These are phyloP conservation scores for Procavia capensis DNA, from an alignment of 2,113 vertebrate species.

Conservation along the genomic window DNA sequence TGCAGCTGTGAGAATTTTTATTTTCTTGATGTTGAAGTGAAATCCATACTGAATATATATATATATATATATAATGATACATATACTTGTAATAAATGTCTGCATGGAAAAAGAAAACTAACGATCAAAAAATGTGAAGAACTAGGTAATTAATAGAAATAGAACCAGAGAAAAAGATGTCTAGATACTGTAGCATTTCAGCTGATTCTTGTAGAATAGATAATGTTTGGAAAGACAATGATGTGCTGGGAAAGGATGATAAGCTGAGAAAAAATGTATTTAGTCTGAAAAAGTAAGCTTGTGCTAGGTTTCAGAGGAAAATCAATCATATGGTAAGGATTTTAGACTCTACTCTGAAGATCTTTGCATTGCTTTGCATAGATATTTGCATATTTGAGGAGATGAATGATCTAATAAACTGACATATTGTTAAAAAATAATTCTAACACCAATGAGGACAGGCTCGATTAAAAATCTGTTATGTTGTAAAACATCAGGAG, in stretches of 20 bases:
- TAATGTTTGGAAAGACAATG: background rate
- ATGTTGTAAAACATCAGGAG: background rate
- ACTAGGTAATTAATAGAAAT: background rate
- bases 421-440: background rate
- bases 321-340: background rate
- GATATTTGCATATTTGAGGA: background rate
- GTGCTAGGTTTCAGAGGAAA: background rate
- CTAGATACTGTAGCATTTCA: background rate
- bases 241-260: background rate
- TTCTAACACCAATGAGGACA: background rate
- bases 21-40: no score
- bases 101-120: background rate
- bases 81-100: slow-evolving; percentile 22
- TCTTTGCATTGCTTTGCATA: background rate
- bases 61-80: background rate
- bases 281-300: background rate
- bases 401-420: background rate
- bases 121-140: background rate
- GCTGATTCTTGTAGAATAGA: background rate
- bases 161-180: background rate
- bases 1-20: no score
- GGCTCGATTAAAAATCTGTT: background rate
- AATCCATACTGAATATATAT: background rate
- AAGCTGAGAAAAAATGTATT: background rate
- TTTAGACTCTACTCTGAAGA: slow-evolving; percentile 44